A percentile compares a stretch with the other conserved stretches of the same genome.
These are phyloP conservation scores for Ictalurus furcatus DNA, from an alignment of 2,113 vertebrate species.

Conservation along the genomic window DNA sequence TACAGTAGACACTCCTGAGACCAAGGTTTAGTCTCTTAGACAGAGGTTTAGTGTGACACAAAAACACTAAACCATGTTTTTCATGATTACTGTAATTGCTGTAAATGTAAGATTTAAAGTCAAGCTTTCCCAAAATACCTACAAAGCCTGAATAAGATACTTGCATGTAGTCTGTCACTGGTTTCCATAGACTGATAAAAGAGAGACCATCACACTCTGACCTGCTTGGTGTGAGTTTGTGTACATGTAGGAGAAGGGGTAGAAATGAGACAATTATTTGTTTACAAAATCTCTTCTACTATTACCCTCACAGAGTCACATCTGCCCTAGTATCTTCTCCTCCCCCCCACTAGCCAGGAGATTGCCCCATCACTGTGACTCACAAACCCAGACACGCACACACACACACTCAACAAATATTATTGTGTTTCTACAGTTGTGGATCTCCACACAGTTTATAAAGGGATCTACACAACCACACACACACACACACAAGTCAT, in stretches of 20 bases:
- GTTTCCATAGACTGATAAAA: background rate
- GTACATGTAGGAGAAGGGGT: conserved; percentile 10
- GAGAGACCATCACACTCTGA: background rate
- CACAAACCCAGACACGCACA: conserved; percentile 32
- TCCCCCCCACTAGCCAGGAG: conserved; percentile 46
- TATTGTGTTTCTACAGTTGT: conserved; percentile 53
- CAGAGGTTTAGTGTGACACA: background rate
- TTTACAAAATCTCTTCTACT: conserved; percentile 55
- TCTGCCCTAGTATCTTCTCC: conserved; percentile 9
- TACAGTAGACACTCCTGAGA: background rate
- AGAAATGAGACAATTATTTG: conserved; percentile 29
- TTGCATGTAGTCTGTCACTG: background rate
- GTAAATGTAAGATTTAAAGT: background rate
- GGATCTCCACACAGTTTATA: conserved; percentile 54
- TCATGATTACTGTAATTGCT: background rate
- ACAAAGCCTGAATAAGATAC: background rate
- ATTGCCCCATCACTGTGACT: background rate
- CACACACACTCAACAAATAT: conserved; percentile 37
- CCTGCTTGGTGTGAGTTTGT: background rate
- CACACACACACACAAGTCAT: conserved; percentile 54
- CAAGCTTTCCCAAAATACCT: no score
- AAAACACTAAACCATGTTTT: background rate
- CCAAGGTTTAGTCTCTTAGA: background rate
- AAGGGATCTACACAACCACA: conserved; percentile 28
- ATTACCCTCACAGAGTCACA: background rate